phyloP scores from a whole-genome alignment of 2,113 vertebrate species.

The Hypanus sabinus region DNA sequence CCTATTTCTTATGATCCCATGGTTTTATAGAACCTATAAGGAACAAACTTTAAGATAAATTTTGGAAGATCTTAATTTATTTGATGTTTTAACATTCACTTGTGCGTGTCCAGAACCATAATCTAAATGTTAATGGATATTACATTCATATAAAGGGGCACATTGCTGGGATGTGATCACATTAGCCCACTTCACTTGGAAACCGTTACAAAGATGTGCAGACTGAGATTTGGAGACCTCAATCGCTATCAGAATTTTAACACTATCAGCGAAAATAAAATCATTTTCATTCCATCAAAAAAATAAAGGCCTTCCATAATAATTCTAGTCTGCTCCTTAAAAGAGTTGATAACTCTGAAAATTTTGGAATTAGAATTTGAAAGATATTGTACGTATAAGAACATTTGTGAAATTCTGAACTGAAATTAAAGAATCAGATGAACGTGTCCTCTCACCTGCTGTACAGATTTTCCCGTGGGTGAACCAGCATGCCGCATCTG shows the following conservation, averaged over 20 bases:
- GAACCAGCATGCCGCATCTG: slow-evolving; percentile 65
- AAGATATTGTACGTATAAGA: background rate
- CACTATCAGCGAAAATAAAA: background rate
- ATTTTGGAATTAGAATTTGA: background rate
- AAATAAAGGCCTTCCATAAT: no score
- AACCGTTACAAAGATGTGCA: background rate
- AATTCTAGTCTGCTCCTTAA: no score
- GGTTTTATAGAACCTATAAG: background rate
- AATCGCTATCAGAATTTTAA: background rate
- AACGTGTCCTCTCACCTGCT: slow-evolving; percentile 50
- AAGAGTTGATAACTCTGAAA: no score
- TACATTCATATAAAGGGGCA: background rate
- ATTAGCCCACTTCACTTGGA: no score
- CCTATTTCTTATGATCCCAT: no score
- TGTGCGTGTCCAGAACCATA: background rate
- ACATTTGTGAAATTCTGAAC: background rate
- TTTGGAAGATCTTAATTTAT: background rate
- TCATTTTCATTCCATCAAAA: background rate
- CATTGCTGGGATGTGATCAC: no score
- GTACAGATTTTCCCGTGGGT: slow-evolving; percentile 60
- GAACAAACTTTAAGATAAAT: background rate
- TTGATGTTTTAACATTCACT: background rate
- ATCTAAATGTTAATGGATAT: background rate
- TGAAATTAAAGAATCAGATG: background rate
- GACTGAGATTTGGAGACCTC: background rate